Percentiles rank a stretch among this genome's conserved stretches.
Conservation (phyloP, 2,797 vertebrate species). For the Tarsius wallacei region DNA sequence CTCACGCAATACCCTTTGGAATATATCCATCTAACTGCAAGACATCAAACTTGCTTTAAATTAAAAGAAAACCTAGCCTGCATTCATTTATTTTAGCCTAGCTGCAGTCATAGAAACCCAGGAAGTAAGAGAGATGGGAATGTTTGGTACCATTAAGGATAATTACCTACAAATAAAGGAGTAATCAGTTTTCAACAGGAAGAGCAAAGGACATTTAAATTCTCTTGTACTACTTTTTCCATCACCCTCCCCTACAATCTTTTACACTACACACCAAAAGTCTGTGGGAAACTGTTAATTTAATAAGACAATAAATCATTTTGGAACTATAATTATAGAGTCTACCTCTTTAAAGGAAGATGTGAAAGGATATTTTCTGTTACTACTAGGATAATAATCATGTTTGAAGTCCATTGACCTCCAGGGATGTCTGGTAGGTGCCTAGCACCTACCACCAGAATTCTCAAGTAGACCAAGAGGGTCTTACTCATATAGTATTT, state of each 20-base stretch:
- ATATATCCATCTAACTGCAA: neutral
- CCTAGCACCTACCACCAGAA: neutral
- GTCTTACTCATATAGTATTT: neutral
- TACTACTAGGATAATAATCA: neutral
- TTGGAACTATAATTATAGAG: neutral
- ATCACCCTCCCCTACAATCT: neutral
- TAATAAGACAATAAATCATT: conserved; percentile 21
- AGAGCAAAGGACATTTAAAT: neutral
- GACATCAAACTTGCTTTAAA: neutral
- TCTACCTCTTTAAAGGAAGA: conserved; percentile 24
- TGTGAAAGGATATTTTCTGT: neutral
- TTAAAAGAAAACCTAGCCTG: neutral
- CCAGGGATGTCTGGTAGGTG: neutral
- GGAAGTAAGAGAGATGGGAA: neutral
- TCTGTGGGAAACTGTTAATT: conserved; percentile 4
- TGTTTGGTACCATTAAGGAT: conserved; percentile 12
- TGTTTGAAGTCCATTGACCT: neutral
- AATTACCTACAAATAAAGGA: conserved; percentile 35
- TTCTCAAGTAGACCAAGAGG: neutral
- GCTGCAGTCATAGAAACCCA: neutral
- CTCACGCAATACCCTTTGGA: neutral
- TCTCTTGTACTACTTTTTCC: neutral
- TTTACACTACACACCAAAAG: neutral
- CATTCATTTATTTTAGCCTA: neutral
- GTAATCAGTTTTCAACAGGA: neutral